Conservation (phyloP, 2,113 vertebrate genomes). For the Atractosteus spatula region DNA sequence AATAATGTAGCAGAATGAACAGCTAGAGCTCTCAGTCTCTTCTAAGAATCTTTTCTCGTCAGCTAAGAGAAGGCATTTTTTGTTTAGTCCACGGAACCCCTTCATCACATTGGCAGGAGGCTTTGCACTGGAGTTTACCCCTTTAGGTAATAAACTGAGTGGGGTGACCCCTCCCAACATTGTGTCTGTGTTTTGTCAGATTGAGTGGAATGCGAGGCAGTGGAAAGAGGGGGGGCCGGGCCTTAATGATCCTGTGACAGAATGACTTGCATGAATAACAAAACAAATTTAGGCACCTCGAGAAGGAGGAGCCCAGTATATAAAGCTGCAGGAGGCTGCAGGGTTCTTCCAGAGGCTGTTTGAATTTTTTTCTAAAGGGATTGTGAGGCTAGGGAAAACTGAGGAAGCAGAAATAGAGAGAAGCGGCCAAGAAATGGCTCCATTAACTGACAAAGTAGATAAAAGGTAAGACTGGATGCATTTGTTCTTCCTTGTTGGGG, state of each 20-base stretch:
- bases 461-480: constrained; percentile 43
- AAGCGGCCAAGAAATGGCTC: constrained; percentile 40
- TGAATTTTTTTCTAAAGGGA: constrained; percentile 4
- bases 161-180: not conserved
- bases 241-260: constrained; percentile 43
- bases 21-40: not conserved
- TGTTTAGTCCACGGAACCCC: not conserved
- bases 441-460: constrained; percentile 45
- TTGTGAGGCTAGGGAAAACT: constrained; percentile 17
- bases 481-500: no score
- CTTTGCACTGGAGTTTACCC: not conserved
- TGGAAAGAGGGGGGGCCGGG: constrained; percentile 38
- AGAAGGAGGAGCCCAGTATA: constrained; percentile 49
- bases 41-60: not conserved
- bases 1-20: not conserved
- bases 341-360: constrained; percentile 29
- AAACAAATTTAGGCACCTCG: constrained; percentile 49
- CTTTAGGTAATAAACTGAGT: not conserved
- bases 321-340: constrained; percentile 34
- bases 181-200: constrained; percentile 20
- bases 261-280: constrained; percentile 40
- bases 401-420: not conserved
- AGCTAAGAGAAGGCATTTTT: not conserved
- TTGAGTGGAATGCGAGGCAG: constrained; percentile 38
- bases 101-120: not conserved